These are phyloP conservation scores for Casuarius casuarius DNA, from an alignment of 2,113 vertebrate genomes.

Conservation along the genomic window DNA sequence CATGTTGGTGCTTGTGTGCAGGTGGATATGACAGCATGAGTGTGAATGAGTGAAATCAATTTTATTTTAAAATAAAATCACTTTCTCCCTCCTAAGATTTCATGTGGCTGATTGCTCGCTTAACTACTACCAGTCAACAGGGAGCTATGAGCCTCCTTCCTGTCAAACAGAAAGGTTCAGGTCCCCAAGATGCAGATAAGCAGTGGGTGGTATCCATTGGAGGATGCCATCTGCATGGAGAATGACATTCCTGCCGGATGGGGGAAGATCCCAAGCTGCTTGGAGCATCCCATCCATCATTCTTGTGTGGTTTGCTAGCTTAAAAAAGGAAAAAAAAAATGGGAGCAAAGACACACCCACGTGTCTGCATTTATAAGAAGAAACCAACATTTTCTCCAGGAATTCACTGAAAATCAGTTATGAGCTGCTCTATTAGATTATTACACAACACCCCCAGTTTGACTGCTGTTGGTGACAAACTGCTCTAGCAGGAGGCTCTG, in stretches of 20 bases:
- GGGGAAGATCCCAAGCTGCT: constrained; percentile 1
- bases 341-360: constrained; percentile 6
- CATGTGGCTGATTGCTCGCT: background rate
- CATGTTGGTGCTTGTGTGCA: fast-evolving
- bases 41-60: background rate
- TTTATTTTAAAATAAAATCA: constrained; percentile 1
- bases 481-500: fast-evolving
- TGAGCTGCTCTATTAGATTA: background rate
- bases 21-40: background rate
- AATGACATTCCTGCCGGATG: background rate
- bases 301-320: background rate
- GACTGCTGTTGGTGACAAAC: background rate
- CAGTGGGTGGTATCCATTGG: constrained; percentile 51
- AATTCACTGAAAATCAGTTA: background rate
- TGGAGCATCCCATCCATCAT: background rate
- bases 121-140: background rate
- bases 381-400: constrained; percentile 4
- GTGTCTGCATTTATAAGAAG: constrained; percentile 31
- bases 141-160: constrained; percentile 3
- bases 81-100: constrained; percentile 1
- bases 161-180: background rate
- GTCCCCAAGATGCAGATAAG: constrained; percentile 48
- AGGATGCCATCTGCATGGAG: constrained; percentile 20
- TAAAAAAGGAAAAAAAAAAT: constrained; percentile 20
- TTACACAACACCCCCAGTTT: background rate